Conservation (phyloP, 2,888 invertebrate genomes). For the Ennomos fuscantarius region DNA sequence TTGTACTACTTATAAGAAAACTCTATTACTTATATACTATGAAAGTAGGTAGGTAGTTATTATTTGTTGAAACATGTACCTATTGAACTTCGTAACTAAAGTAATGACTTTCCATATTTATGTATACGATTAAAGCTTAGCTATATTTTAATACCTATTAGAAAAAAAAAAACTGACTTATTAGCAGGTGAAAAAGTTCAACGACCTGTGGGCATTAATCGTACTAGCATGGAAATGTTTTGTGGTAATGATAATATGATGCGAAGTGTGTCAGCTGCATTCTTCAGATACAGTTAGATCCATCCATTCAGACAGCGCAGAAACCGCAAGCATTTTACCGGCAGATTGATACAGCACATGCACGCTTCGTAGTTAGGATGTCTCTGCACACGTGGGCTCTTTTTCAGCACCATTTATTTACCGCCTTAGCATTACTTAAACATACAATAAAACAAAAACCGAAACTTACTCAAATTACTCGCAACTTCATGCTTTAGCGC, state of each 20-base stretch:
- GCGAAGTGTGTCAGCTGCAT: conserved; percentile 59
- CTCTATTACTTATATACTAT: too few relatives aligned
- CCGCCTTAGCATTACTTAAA: conserved; percentile 1
- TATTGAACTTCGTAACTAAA: too few relatives aligned
- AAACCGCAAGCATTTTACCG: conserved; percentile 39
- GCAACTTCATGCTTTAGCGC: conserved; percentile 65
- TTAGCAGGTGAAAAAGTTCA: too few relatives aligned
- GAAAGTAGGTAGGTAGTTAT: too few relatives aligned
- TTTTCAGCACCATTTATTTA: background rate
- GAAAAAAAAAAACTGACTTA: too few relatives aligned
- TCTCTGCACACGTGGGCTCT: conserved; percentile 28
- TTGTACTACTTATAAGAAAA: too few relatives aligned
- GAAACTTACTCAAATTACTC: conserved; percentile 68
- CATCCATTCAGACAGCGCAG: conserved; percentile 47
- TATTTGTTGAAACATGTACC: too few relatives aligned
- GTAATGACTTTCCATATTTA: too few relatives aligned
- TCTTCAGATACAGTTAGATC: conserved; percentile 56
- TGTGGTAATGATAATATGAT: conserved; percentile 31
- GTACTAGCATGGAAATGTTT: conserved; percentile 26
- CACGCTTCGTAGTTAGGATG: conserved; percentile 24
- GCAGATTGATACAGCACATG: background rate
- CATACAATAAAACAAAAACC: conserved; percentile 15
- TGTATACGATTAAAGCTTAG: too few relatives aligned
- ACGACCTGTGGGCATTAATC: background rate
- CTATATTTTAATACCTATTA: too few relatives aligned